phyloP scores from a whole-genome alignment of 1,140 invertebrate genomes.

The Atta texana region DNA sequence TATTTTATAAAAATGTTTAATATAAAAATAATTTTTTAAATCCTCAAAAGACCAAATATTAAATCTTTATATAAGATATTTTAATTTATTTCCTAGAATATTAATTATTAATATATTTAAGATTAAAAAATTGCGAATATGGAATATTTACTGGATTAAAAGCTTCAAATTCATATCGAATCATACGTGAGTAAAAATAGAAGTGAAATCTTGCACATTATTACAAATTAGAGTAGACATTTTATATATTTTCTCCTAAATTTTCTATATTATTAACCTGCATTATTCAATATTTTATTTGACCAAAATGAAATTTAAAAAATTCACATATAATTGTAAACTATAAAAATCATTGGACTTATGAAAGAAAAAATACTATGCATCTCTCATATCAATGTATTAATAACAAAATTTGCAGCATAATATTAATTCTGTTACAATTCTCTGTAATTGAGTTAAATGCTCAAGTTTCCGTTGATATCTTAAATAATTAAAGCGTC shows the following conservation, averaged over 20 bases:
- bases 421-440: conserved; percentile 16
- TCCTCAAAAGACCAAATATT: no score
- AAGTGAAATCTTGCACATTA: no score
- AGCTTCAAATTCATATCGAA: no score
- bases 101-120: no score
- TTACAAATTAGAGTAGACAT: no score
- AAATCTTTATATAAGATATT: no score
- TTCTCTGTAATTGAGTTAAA: conserved; percentile 43
- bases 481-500: conserved; percentile 27
- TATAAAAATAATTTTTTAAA: no score
- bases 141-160: no score
- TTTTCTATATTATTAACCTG: conserved; percentile 35
- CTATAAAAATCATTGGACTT: conserved; percentile 14
- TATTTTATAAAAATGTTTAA: no score
- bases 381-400: conserved; percentile 38
- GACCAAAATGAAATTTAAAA: conserved; percentile 38
- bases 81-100: no score
- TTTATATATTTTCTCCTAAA: background rate
- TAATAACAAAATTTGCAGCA: conserved; percentile 56
- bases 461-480: conserved; percentile 13
- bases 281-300: conserved; percentile 43
- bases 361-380: conserved; percentile 8
- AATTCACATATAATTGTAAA: background rate
- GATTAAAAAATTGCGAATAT: no score
- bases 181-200: no score